Evolutionary conservation across 2,797 vertebrate species (phyloP).

Genomic region (Chiroxiphia lanceolata): DNA sequence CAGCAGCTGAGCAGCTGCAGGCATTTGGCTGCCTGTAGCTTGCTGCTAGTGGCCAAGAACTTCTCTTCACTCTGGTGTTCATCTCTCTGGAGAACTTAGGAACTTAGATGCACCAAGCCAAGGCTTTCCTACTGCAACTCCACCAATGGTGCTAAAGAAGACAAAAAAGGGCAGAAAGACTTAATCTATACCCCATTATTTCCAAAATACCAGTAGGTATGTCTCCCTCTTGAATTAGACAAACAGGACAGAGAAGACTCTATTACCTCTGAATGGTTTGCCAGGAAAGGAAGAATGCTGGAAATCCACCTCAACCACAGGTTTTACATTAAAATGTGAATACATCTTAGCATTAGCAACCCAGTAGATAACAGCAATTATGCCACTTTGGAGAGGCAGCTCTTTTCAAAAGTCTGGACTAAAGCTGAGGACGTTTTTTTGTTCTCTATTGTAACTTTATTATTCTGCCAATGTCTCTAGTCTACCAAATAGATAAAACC

Average conservation of each 20-base stretch:
- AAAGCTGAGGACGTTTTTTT: not conserved
- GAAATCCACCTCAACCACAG: not conserved
- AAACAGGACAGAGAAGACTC: not conserved
- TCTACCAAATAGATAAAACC: not conserved
- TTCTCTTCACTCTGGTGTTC: not conserved
- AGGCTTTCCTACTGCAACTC: not conserved
- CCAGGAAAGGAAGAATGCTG: not conserved
- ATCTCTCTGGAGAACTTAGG: not conserved
- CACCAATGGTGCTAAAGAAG: not conserved
- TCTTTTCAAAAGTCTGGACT: not conserved
- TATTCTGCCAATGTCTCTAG: not conserved
- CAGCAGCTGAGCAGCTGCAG: slow-evolving; percentile 64
- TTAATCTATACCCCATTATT: not conserved
- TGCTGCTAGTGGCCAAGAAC: not conserved
- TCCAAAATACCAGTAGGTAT: not conserved
- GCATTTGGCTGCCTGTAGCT: slow-evolving; percentile 49
- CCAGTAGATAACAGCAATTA: not conserved
- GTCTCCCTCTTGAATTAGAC: not conserved
- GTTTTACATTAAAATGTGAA: not conserved
- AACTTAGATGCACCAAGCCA: not conserved
- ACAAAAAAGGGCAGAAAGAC: not conserved
- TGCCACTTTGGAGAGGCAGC: not conserved
- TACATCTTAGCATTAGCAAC: not conserved
- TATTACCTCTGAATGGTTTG: not conserved
- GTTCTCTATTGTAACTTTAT: not conserved